Percentiles rank a stretch among this genome's conserved stretches.
These are phyloP conservation scores for Apamea anceps DNA, from an alignment of 2,888 invertebrate species.

Conservation along the genomic window DNA sequence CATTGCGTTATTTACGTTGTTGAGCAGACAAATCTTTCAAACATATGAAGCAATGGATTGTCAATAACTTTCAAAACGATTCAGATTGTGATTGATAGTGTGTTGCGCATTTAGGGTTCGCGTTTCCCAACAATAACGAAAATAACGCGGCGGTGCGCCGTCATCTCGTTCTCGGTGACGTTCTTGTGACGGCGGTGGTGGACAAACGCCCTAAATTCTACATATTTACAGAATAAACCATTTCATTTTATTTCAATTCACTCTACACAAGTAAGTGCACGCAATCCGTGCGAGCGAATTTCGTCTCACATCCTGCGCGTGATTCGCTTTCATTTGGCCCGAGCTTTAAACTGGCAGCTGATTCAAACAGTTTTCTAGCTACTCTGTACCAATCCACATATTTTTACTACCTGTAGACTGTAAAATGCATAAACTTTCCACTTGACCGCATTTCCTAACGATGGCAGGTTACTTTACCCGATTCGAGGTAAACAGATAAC, in stretches of 20 bases:
- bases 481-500: conserved; percentile 22
- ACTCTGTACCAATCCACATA: background rate
- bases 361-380: background rate
- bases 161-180: too few species aligned
- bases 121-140: too few species aligned
- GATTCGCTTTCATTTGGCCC: too few species aligned
- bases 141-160: too few species aligned
- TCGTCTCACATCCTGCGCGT: background rate
- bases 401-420: background rate
- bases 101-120: background rate
- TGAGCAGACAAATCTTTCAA: background rate
- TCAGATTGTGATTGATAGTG: background rate
- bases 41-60: background rate
- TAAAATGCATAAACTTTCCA: background rate
- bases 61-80: background rate
- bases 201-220: too few species aligned
- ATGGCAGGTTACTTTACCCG: background rate
- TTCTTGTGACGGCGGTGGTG: too few species aligned
- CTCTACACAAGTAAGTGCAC: background rate
- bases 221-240: background rate
- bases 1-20: too few species aligned
- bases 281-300: background rate
- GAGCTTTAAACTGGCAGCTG: background rate
- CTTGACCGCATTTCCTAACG: conserved; percentile 9
- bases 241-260: background rate